Conservation (phyloP, 1,140 invertebrate genomes). For the Thaumatotibia leucotreta region DNA sequence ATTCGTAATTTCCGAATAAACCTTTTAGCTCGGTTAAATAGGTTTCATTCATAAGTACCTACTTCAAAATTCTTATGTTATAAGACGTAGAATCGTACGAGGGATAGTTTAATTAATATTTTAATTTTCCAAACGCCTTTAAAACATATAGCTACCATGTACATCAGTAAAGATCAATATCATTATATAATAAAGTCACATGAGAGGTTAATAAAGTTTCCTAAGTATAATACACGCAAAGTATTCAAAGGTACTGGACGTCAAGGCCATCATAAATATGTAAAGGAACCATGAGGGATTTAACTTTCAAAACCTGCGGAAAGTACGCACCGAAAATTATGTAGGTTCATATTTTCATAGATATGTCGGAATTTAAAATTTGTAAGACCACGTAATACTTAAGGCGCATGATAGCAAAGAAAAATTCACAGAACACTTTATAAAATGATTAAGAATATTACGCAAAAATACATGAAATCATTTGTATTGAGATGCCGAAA, state of each 20-base stretch:
- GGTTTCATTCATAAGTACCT: too few relatives aligned
- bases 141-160: too few relatives aligned
- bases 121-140: too few relatives aligned
- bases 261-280: slow-evolving; percentile 58
- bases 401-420: neutral
- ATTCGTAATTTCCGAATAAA: neutral
- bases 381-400: slow-evolving; percentile 27
- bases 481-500: neutral
- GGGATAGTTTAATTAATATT: too few relatives aligned
- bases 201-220: neutral
- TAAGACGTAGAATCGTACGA: too few relatives aligned
- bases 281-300: slow-evolving; percentile 54
- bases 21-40: neutral
- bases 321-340: slow-evolving; percentile 45
- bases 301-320: slow-evolving; percentile 38
- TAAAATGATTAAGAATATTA: neutral
- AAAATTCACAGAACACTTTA: neutral
- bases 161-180: too few relatives aligned
- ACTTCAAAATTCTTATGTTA: too few relatives aligned
- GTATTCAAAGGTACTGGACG: slow-evolving; percentile 49
- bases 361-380: slow-evolving; percentile 54
- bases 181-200: neutral
- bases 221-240: slow-evolving; percentile 40
- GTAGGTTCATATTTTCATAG: too few relatives aligned
- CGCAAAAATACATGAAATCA: neutral